Evolutionary conservation across 1,140 invertebrate species (phyloP), one percentile per base, ranked within the genome.

Genomic region (Trachymyrmex septentrionalis): DNA sequence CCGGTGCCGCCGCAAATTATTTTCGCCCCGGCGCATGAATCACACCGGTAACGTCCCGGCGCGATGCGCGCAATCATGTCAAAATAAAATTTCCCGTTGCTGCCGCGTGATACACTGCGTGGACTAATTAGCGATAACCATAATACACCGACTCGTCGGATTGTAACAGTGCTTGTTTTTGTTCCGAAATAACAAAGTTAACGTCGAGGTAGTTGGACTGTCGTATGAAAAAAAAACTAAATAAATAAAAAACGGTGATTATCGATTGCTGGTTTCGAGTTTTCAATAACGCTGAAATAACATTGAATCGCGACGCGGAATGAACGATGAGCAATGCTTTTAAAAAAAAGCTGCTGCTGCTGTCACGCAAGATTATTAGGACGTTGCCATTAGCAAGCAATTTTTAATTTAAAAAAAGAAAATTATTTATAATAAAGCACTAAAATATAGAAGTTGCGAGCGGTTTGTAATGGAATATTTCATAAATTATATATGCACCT

Each of bases 91-190:
- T 53, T 21, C 27, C 48, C 34, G 9, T 61, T 24, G 63, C 44
- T 71, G 76, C 64, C 44, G 50, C 61, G 67, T 21, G 75, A 85
- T 85, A 55, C 44, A 80, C 50, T n/a, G 24, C 27, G 30, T 16
- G 55, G 16, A 50, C 30, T 86, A 88, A 88, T 88, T 88, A 87
- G 38, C 67, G 48, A 34, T 71, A 73, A 80, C 66, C 44, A 64
- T 87, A 72, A 86, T 38, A 75, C 69, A 44, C 4, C 55, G 80
- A 84, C 21, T 48, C 69, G 38, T 30, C 69, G 38, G 48, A 24
- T 63, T 44, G 38, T 34, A 50, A 63, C 69, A 12, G 67, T 30
- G 1, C 6, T 38, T 19, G 80, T 57, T 73, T 50, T 75, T 84
- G 7, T 84, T 12, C 69, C 69, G 24, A 14, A n/a, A 75, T 75